Conservation (phyloP, 2,113 vertebrate species). For the Arenaria interpres region DNA sequence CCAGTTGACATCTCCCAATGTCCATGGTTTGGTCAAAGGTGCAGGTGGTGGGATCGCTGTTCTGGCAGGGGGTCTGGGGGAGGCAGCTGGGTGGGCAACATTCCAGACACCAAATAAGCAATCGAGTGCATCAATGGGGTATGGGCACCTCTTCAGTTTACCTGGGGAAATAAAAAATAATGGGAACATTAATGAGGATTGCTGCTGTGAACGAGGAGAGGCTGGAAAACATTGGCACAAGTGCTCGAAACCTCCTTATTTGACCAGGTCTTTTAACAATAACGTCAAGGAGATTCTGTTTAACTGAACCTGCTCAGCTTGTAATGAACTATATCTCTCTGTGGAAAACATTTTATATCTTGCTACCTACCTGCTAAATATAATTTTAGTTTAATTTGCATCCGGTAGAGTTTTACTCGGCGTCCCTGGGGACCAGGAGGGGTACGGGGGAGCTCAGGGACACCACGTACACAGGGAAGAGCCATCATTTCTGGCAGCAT, state of each 20-base stretch:
- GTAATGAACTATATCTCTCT: not conserved
- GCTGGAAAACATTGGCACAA: not conserved
- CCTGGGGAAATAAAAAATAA: not conserved
- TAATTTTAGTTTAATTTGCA: not conserved
- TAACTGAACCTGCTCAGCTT: too few relatives aligned
- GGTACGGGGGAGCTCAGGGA: accelerated
- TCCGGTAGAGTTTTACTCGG: not conserved
- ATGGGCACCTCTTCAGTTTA: not conserved
- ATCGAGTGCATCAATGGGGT: accelerated
- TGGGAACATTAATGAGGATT: not conserved
- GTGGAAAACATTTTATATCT: not conserved
- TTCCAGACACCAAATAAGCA: not conserved
- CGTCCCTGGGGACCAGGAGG: not conserved
- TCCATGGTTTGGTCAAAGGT: not conserved
- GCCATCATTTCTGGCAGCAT: not conserved
- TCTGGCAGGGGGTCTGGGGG: too few relatives aligned
- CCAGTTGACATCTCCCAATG: too few relatives aligned
- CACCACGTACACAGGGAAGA: accelerated
- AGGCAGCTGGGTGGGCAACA: too few relatives aligned
- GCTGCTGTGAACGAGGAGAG: not conserved
- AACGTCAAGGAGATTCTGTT: not conserved
- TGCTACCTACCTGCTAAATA: not conserved
- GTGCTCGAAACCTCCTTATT: not conserved
- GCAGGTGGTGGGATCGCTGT: not conserved
- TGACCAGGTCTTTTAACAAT: not conserved